A percentile compares a stretch with the other conserved stretches of the same genome.
These are phyloP conservation scores for Araneus ventricosus DNA, from an alignment of 1,140 invertebrate species.

Conservation along the genomic window DNA sequence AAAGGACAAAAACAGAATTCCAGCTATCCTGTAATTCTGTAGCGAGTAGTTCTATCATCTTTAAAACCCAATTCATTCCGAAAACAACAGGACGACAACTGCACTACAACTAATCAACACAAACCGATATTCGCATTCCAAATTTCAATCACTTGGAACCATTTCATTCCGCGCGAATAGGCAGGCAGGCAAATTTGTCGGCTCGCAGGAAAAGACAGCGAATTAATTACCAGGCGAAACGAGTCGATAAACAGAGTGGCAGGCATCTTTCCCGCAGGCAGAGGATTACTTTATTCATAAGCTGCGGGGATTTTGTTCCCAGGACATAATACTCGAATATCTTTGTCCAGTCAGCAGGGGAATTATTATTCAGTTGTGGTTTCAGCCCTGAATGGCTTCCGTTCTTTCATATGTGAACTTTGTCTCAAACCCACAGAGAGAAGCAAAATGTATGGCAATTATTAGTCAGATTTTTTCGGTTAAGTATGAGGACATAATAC, in stretches of 20 bases:
- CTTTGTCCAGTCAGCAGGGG: background rate
- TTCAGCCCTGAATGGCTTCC: background rate
- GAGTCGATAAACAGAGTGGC: background rate
- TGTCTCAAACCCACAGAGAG: too few relatives aligned
- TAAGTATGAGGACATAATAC: background rate
- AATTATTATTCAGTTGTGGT: background rate
- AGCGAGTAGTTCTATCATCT: too few relatives aligned
- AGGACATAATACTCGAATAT: background rate
- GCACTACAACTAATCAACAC: too few relatives aligned
- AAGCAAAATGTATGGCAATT: too few relatives aligned
- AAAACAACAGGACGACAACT: too few relatives aligned
- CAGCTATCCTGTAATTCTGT: too few relatives aligned
- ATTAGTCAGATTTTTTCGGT: too few relatives aligned
- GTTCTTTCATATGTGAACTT: too few relatives aligned
- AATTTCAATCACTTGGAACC: background rate
- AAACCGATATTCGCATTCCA: background rate
- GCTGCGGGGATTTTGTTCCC: background rate
- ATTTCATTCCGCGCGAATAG: background rate
- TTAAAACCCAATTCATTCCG: too few relatives aligned
- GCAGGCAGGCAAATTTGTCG: background rate
- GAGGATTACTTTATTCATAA: conserved; percentile 24
- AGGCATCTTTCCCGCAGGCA: background rate
- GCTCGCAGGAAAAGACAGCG: background rate
- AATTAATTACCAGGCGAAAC: background rate
- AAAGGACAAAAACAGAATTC: too few relatives aligned